Base-by-base conservation (phyloP, 2,888 invertebrate species). In the Marasmarcha lunaedactyla region DNA sequence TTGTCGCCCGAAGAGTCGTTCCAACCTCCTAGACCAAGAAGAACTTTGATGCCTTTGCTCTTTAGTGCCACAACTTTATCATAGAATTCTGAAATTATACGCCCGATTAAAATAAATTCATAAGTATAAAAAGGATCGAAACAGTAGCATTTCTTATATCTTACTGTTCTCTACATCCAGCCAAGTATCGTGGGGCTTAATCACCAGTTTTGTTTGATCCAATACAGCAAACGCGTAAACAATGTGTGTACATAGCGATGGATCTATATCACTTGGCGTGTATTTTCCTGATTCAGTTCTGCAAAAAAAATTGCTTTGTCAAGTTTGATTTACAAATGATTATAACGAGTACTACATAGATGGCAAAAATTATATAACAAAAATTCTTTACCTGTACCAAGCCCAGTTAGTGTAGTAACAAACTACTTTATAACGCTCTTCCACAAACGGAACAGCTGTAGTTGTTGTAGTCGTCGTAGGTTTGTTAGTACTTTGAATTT, bases 371-470 rank as follows among this genome's bases (percentile, higher is more conserved):
- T 34, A 25, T 12, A 13, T 26, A 14, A 9, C 10, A 9, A 25
- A 6, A 15, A 14, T 13, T 36, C 33, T 13, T 53, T 65, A 84
- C 84, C 84, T 84, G 70, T 95, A 95, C 94, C 94, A 95, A 15
- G 95, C 94, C 95, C 95, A 96, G 60, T 95, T 95, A 0, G 95
- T 95, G 64, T 94, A 95, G 61, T 95, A 95, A 57, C 95, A 95
- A 2, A 95, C 90, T 0, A 95, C 89, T 78, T 94, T 95, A 56
- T 86, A 94, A 42, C 63, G 59, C 46, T 76, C 74, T 44, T 71
- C 67, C 40, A 59, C 57, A 37, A 61, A 52, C 39, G 47, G 54
- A 14, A 50, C 42, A 15, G 62, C 41, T 4, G 50, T 50, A 10
- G 51, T 34, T 5, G 7, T 34, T n/a, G n/a, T n/a, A n/a, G 11